These are phyloP conservation scores for Meta bourneti DNA, from an alignment of 2,888 invertebrate genomes.

Conservation along the genomic window DNA sequence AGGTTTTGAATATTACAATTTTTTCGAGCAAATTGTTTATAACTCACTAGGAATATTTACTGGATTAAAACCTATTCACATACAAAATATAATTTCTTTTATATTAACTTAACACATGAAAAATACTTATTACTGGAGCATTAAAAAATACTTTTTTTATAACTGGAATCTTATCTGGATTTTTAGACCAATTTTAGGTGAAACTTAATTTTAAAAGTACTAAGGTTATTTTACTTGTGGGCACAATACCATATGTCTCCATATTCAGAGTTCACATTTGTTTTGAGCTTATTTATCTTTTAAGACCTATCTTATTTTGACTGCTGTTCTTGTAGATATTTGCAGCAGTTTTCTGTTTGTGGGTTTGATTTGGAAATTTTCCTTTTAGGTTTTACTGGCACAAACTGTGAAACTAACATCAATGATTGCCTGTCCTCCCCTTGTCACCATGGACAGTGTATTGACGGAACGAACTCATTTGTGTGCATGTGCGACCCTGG, in stretches of 20 bases:
- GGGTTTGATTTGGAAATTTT: background rate
- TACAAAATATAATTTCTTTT: too few species aligned
- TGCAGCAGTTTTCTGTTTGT: too few species aligned
- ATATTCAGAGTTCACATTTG: background rate
- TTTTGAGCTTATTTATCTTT: background rate
- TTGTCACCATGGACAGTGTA: conserved; percentile 92
- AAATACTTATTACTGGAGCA: too few species aligned
- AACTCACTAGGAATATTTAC: too few species aligned
- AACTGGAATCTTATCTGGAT: too few species aligned
- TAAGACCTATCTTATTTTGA: background rate
- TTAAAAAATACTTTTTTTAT: too few species aligned
- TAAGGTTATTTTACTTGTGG: background rate
- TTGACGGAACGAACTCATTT: conserved; percentile 95
- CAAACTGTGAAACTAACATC: conserved; percentile 93
- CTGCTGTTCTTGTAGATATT: background rate
- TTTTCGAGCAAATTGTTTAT: background rate
- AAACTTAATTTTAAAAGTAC: background rate
- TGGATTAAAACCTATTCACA: too few species aligned
- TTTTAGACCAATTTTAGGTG: too few species aligned
- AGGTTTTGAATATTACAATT: too few species aligned
- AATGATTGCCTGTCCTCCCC: conserved; percentile 92
- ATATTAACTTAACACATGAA: too few species aligned
- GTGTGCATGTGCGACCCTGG: conserved; percentile 95
- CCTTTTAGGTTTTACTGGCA: conserved; percentile 85
- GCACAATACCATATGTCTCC: background rate